Conservation (phyloP, 2,113 vertebrate species). For the Syrmaticus mikado region DNA sequence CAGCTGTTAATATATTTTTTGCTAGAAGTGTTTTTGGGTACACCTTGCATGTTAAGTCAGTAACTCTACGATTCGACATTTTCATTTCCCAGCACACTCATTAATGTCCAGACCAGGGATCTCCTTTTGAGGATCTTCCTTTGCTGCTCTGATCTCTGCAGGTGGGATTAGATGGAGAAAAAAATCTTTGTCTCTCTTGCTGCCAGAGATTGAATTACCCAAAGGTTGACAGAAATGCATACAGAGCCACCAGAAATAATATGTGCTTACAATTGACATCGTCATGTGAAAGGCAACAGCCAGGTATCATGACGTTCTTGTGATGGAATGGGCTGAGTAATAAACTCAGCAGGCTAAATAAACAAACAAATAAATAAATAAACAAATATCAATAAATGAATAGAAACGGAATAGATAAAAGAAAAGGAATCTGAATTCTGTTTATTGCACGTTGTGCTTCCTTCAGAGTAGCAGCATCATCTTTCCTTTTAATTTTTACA, state of each 20-base stretch:
- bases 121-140: background rate
- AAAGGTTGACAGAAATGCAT: background rate
- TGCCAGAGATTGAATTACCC: background rate
- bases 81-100: background rate
- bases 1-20: background rate
- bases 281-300: background rate
- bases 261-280: background rate
- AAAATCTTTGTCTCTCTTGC: background rate
- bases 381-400: background rate
- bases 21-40: background rate
- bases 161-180: background rate
- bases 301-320: background rate
- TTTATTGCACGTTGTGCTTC: background rate
- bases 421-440: background rate
- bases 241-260: background rate
- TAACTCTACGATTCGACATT: background rate
- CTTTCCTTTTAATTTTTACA: conserved; percentile 41
- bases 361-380: background rate
- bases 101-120: background rate
- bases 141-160: background rate
- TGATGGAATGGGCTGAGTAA: background rate
- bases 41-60: background rate
- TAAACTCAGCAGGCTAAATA: background rate
- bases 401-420: background rate
- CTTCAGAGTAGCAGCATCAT: background rate